Conservation (phyloP, 2,888 invertebrate genomes). For the Vandiemenella viatica region DNA sequence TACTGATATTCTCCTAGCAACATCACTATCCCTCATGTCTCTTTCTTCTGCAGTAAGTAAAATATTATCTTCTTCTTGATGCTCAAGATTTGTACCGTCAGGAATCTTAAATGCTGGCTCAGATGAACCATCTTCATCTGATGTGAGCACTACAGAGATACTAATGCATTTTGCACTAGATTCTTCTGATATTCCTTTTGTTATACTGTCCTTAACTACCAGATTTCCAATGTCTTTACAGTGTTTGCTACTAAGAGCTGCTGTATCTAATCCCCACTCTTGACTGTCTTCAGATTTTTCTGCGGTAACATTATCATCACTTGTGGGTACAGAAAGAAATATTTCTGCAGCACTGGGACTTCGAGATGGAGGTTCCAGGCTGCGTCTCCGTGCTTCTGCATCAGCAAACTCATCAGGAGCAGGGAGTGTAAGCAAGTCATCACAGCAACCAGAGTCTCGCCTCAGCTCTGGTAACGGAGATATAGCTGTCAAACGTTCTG, state of each 20-base stretch:
- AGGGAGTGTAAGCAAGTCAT: constrained; percentile 44
- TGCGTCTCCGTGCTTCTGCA: constrained; percentile 38
- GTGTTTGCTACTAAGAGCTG: background rate
- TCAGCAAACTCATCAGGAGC: constrained; percentile 74
- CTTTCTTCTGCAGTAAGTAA: background rate
- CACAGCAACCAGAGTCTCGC: constrained; percentile 40
- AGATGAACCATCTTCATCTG: background rate
- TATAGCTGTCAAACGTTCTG: constrained; percentile 39
- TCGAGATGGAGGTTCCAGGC: constrained; percentile 18
- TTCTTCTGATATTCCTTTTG: too few species aligned
- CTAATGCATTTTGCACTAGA: too few species aligned
- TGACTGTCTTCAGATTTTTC: background rate
- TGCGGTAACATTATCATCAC: background rate
- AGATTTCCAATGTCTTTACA: background rate
- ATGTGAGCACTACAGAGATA: background rate
- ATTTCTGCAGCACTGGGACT: background rate
- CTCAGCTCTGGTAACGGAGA: constrained; percentile 50
- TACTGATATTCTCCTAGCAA: constrained; percentile 9
- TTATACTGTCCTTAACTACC: background rate
- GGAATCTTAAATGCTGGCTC: background rate
- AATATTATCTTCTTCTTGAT: background rate
- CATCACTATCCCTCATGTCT: constrained; percentile 2
- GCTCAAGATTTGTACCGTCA: background rate
- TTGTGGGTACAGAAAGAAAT: background rate
- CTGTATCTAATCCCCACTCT: background rate